A percentile compares a stretch with the other conserved stretches of the same genome.
These are phyloP conservation scores for Malthinus seriepunctatus DNA, from an alignment of 2,888 invertebrate genomes.

Conservation along the genomic window DNA sequence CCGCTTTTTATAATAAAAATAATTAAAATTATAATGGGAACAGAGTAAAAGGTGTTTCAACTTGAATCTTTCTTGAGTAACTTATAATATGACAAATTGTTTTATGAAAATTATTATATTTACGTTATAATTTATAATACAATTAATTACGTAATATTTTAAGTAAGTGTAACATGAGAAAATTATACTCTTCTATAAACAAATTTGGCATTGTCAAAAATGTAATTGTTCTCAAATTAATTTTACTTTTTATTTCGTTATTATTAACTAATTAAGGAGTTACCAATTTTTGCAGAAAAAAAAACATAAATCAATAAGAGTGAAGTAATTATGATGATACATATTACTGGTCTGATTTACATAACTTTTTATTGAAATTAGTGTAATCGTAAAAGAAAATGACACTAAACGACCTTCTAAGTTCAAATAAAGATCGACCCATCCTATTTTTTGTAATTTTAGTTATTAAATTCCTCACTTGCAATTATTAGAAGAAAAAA, in stretches of 20 bases:
- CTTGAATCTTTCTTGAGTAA: slow-evolving; percentile 1
- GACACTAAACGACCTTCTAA: slow-evolving; percentile 3
- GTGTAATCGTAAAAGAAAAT: not conserved
- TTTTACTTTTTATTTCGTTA: too few relatives aligned
- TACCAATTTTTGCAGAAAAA: not conserved
- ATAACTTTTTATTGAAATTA: too few relatives aligned
- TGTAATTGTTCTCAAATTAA: too few relatives aligned
- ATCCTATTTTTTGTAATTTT: not conserved
- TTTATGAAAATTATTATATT: too few relatives aligned
- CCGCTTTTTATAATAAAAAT: not conserved
- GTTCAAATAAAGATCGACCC: slow-evolving; percentile 1
- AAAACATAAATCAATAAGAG: not conserved
- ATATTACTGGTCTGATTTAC: too few relatives aligned
- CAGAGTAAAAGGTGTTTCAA: slow-evolving; percentile 4
- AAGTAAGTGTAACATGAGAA: not conserved
- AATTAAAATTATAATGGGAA: not conserved
- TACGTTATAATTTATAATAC: not conserved
- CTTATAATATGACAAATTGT: not conserved
- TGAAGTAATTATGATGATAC: not conserved
- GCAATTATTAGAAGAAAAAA: not conserved
- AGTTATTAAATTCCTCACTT: not conserved
- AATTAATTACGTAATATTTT: slow-evolving; percentile 2
- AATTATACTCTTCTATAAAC: not conserved
- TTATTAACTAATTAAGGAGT: not conserved
- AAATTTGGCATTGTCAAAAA: too few relatives aligned